phyloP scores from a whole-genome alignment of 1,140 invertebrate genomes.

The Zelostemma sp. region DNA sequence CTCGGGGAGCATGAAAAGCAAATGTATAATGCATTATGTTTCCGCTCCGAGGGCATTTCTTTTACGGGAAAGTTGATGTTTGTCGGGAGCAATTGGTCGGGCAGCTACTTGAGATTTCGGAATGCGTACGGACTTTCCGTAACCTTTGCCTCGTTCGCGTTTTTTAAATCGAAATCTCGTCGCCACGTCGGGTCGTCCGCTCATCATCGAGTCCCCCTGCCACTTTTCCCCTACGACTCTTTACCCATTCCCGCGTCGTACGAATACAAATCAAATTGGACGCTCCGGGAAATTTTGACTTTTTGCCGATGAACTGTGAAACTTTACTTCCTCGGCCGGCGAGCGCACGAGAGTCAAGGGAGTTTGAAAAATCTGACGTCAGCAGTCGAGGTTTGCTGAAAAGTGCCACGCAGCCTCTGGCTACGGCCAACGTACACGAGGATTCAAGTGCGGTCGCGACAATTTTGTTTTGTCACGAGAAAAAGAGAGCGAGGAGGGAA shows the following conservation, averaged over 20 bases:
- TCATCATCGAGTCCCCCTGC: not conserved
- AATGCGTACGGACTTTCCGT: constrained; percentile 58
- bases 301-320: constrained; percentile 28
- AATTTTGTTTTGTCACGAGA: constrained; percentile 27
- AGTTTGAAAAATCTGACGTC: constrained; percentile 39
- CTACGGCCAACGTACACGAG: constrained; percentile 12
- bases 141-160: constrained; percentile 66
- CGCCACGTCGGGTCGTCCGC: constrained; percentile 20
- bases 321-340: constrained; percentile 21
- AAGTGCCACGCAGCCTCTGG: not conserved
- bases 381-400: constrained; percentile 30
- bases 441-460: constrained; percentile 20
- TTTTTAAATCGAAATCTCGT: constrained; percentile 60
- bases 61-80: not conserved
- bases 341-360: constrained; percentile 14
- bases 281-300: constrained; percentile 54
- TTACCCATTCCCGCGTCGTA: constrained; percentile 31
- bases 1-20: too few species aligned
- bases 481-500: constrained; percentile 13
- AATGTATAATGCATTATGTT: too few species aligned
- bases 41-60: too few species aligned
- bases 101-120: constrained; percentile 63
- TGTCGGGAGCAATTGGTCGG: constrained; percentile 3
- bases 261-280: constrained; percentile 61
- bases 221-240: constrained; percentile 16